These are phyloP conservation scores for Plectus sambesii DNA, from an alignment of 1,140 invertebrate species.

Conservation along the genomic window DNA sequence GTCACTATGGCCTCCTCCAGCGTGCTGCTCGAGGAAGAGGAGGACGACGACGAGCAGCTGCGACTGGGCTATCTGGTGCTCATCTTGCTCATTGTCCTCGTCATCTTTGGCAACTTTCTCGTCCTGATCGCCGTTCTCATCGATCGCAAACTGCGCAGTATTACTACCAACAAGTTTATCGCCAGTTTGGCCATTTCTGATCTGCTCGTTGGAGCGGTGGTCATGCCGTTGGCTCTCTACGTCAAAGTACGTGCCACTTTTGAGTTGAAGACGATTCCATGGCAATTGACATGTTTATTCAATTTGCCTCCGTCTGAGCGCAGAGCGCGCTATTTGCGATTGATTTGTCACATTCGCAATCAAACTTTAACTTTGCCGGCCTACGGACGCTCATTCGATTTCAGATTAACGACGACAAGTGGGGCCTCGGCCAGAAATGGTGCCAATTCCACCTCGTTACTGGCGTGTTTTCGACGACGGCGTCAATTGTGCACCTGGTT, in stretches of 20 bases:
- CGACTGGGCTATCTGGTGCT: slow-evolving; percentile 28
- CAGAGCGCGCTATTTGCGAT: too few species aligned
- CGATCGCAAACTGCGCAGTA: slow-evolving; percentile 46
- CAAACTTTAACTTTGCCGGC: too few species aligned
- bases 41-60: too few species aligned
- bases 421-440: slow-evolving; percentile 40
- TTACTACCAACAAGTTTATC: slow-evolving; percentile 50
- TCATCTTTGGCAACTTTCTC: slow-evolving; percentile 48
- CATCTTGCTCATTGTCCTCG: slow-evolving; percentile 26
- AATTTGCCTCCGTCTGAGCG: too few species aligned
- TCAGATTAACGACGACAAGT: slow-evolving; percentile 30
- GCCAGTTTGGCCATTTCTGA: slow-evolving; percentile 51
- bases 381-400: too few species aligned
- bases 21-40: too few species aligned
- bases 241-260: slow-evolving; percentile 14
- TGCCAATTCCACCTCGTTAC: slow-evolving; percentile 49
- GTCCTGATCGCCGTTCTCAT: slow-evolving; percentile 51
- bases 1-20: too few species aligned
- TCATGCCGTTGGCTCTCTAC: slow-evolving; percentile 49
- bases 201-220: slow-evolving; percentile 49
- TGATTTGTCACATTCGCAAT: too few species aligned
- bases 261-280: slow-evolving; percentile 8
- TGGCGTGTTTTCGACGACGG: slow-evolving; percentile 41
- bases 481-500: slow-evolving; percentile 23
- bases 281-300: not conserved